Evolutionary conservation across 1,140 invertebrate species (phyloP).

Genomic region (Sesamia nonagrioides): DNA sequence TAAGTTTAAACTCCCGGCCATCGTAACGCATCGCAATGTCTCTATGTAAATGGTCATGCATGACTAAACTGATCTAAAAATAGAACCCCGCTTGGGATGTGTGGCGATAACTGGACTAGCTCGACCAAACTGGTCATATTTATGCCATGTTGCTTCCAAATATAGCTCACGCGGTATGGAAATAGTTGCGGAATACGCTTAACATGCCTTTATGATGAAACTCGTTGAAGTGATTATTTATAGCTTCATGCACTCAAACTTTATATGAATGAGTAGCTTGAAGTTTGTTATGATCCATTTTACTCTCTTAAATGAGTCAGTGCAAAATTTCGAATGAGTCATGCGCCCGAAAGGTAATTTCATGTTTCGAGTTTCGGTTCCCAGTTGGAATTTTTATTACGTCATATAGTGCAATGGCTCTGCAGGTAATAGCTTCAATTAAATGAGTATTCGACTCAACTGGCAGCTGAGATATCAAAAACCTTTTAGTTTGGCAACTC

Average conservation of each 20-base stretch:
- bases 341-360: slow-evolving; percentile 9
- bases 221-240: slow-evolving; percentile 33
- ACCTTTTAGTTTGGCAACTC: slow-evolving; percentile 29
- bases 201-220: slow-evolving; percentile 19
- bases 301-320: background rate
- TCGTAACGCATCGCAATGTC: slow-evolving; percentile 46
- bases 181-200: slow-evolving; percentile 47
- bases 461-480: slow-evolving; percentile 33
- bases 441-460: slow-evolving; percentile 16
- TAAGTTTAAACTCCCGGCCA: slow-evolving; percentile 21
- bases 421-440: slow-evolving; percentile 28
- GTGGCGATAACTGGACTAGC: slow-evolving; percentile 73
- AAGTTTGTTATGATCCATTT: slow-evolving; percentile 23
- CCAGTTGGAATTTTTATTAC: background rate
- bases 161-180: slow-evolving; percentile 47
- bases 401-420: slow-evolving; percentile 26
- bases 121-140: slow-evolving; percentile 66
- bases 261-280: slow-evolving; percentile 26
- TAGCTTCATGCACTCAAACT: slow-evolving; percentile 3
- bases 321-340: background rate
- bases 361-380: slow-evolving; percentile 13
- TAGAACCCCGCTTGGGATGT: slow-evolving; percentile 70
- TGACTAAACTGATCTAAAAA: slow-evolving; percentile 78
- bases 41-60: slow-evolving; percentile 65
- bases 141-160: slow-evolving; percentile 51